Conservation (phyloP, 1,140 invertebrate species). For the Zaprionus nigranus region DNA sequence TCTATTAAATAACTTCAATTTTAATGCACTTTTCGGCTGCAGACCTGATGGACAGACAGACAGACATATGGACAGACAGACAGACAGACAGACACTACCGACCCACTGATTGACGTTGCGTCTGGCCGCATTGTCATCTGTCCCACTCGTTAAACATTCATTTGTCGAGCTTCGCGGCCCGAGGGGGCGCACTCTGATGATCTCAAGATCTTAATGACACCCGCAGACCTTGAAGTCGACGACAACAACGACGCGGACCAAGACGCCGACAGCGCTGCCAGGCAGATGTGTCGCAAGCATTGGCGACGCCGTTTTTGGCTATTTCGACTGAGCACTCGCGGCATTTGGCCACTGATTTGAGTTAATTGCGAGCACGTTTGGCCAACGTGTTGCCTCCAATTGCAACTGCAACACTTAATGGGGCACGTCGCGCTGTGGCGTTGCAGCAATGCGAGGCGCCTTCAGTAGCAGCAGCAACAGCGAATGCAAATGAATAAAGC, state of each 20-base stretch:
- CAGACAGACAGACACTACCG: neutral
- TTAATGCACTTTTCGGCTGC: conserved; percentile 45
- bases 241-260: neutral
- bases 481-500: conserved; percentile 24
- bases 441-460: conserved; percentile 23
- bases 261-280: conserved; percentile 11
- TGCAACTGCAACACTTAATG: conserved; percentile 55
- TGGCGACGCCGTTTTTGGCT: neutral
- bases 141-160: conserved; percentile 47
- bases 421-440: conserved; percentile 13
- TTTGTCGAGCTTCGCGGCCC: conserved; percentile 17
- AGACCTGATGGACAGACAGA: conserved; percentile 22
- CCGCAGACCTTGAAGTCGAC: conserved; percentile 41
- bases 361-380: conserved; percentile 44
- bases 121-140: conserved; percentile 39
- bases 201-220: conserved; percentile 36
- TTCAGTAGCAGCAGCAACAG: conserved; percentile 1
- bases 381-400: conserved; percentile 49
- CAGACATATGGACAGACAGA: neutral
- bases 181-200: conserved; percentile 11
- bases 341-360: conserved; percentile 23
- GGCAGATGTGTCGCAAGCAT: conserved; percentile 43
- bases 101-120: conserved; percentile 5
- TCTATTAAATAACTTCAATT: conserved; percentile 51
- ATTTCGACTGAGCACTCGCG: conserved; percentile 20